phyloP scores from a whole-genome alignment of 1,140 invertebrate genomes.

The Halotydeus destructor region DNA sequence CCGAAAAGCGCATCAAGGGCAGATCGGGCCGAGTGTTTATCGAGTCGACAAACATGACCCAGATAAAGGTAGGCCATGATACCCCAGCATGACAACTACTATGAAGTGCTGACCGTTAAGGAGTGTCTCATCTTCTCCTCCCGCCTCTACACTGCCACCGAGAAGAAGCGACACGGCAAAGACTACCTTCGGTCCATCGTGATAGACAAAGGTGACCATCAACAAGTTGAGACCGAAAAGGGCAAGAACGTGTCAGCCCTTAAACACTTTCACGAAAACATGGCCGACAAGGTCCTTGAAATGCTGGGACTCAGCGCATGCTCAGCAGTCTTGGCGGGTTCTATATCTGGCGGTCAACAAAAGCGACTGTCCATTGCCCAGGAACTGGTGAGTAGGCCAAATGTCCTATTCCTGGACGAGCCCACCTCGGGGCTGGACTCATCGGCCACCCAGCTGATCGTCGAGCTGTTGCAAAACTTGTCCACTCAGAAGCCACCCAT shows the following conservation, averaged over 20 bases:
- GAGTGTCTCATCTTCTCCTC: conserved; percentile 82
- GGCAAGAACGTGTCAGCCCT: too few species aligned
- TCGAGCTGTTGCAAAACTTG: conserved; percentile 20
- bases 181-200: too few species aligned
- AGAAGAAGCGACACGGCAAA: too few species aligned
- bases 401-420: conserved; percentile 49
- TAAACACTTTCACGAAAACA: background rate
- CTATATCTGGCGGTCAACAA: conserved; percentile 50
- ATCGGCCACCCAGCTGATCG: conserved; percentile 47
- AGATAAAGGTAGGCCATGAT: too few species aligned
- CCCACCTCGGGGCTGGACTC: conserved; percentile 63
- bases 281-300: conserved; percentile 4
- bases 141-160: too few species aligned
- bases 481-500: conserved; percentile 14
- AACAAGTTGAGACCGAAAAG: too few species aligned
- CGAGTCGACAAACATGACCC: too few species aligned
- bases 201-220: too few species aligned
- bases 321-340: background rate
- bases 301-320: conserved; percentile 11
- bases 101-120: conserved; percentile 61
- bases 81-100: conserved; percentile 62
- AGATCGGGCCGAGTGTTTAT: too few species aligned
- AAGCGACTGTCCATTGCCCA: conserved; percentile 80
- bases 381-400: conserved; percentile 41
- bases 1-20: too few species aligned